A percentile compares a stretch with the other conserved stretches of the same genome.
Conservation (phyloP, 1,140 invertebrate species). For the Protaetia brevitarsis region DNA sequence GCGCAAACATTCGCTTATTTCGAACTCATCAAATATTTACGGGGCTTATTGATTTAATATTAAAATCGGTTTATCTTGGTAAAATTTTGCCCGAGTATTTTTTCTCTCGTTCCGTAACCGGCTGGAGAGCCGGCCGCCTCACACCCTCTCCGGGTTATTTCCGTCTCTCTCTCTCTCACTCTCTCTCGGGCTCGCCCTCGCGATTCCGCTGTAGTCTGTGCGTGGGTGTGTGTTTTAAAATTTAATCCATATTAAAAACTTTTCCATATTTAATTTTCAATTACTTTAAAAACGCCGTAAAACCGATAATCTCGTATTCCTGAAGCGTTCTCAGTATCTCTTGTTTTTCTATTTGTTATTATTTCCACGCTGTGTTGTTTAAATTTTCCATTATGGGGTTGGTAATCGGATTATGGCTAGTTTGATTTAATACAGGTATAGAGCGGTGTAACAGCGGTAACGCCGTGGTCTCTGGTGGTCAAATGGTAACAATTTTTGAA, state of each 20-base stretch:
- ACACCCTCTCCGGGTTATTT: background rate
- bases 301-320: conserved; percentile 18
- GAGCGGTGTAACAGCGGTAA: no score
- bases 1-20: conserved; percentile 44
- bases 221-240: conserved; percentile 1
- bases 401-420: no score
- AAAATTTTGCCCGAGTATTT: conserved; percentile 23
- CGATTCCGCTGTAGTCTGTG: background rate
- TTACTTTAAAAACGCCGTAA: conserved; percentile 22
- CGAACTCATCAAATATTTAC: conserved; percentile 38
- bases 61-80: conserved; percentile 24
- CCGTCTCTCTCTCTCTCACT: background rate
- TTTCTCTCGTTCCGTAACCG: background rate
- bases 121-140: background rate
- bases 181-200: background rate
- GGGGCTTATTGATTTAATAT: conserved; percentile 24
- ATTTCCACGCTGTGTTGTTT: no score
- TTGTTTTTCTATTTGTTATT: no score
- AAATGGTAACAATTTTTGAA: no score
- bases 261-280: conserved; percentile 26
- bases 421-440: no score
- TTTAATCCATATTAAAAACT: conserved; percentile 24
- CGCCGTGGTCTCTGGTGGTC: no score
- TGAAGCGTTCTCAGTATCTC: background rate
- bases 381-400: no score